These are phyloP conservation scores for Coecobrya sp. DNA, from an alignment of 2,888 invertebrate species.

Conservation along the genomic window DNA sequence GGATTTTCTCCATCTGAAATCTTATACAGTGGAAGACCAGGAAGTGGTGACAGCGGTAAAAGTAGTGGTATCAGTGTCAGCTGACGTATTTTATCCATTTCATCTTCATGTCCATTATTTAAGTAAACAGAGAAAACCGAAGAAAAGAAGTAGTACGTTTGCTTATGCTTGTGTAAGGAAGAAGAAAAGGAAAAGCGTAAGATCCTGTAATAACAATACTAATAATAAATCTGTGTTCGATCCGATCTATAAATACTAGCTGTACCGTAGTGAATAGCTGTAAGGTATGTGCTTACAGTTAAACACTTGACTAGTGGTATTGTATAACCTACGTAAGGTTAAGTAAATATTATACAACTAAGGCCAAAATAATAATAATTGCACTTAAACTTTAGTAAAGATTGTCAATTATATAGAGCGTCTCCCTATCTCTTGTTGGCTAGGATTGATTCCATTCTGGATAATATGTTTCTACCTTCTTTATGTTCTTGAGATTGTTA, in stretches of 20 bases:
- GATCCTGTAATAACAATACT: neutral
- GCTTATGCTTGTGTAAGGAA: neutral
- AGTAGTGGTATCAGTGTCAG: neutral
- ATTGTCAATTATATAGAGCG: neutral
- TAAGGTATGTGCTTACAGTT: neutral
- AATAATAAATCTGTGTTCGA: neutral
- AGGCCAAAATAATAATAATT: neutral
- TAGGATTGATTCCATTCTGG: neutral
- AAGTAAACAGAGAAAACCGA: slow-evolving; percentile 55
- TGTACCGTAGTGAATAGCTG: neutral
- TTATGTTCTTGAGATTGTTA: neutral
- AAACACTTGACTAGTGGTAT: too few relatives aligned
- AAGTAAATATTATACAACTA: neutral
- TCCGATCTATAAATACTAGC: neutral
- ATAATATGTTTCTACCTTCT: neutral
- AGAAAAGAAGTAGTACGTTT: neutral
- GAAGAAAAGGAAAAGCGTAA: neutral
- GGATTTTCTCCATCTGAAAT: slow-evolving; percentile 12
- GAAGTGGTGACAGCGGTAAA: neutral
- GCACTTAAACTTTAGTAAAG: neutral
- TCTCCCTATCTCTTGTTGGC: neutral
- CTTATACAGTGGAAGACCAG: neutral
- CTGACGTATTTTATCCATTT: slow-evolving; percentile 51
- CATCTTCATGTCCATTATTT: slow-evolving; percentile 68
- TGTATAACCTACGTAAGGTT: neutral